These are phyloP conservation scores for Orthonyx spaldingii DNA, from an alignment of 2,113 vertebrate genomes.

Conservation along the genomic window DNA sequence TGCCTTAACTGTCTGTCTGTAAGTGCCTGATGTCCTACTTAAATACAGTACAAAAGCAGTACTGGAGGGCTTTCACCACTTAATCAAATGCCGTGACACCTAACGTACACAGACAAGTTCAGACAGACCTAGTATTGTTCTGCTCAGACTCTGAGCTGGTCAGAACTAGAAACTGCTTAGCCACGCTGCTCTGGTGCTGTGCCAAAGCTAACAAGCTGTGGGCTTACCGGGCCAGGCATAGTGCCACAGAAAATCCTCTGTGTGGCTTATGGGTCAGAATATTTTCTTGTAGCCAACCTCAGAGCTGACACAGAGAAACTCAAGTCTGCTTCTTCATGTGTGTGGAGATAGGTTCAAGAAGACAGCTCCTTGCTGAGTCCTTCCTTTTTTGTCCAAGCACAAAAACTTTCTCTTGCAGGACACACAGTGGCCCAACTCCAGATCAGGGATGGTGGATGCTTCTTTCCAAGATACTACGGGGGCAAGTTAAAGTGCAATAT, in stretches of 20 bases:
- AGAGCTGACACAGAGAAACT: neutral
- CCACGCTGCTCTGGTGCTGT: neutral
- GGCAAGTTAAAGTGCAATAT: neutral
- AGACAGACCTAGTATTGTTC: conserved; percentile 18
- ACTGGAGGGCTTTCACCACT: neutral
- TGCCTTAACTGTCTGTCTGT: neutral
- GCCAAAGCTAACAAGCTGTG: neutral
- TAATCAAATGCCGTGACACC: neutral
- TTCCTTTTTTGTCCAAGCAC: neutral
- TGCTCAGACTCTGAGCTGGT: neutral
- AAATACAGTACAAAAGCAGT: neutral
- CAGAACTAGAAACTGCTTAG: neutral
- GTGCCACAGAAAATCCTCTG: neutral
- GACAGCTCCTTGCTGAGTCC: neutral
- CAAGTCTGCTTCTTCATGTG: neutral
- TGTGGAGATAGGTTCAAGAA: neutral
- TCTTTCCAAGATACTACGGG: neutral
- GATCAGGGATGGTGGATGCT: neutral
- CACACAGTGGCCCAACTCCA: neutral
- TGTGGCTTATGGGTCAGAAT: neutral
- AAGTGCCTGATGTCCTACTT: neutral
- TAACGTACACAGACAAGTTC: neutral
- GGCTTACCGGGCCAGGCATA: neutral
- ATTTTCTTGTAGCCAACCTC: neutral
- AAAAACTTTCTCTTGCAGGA: neutral